Evolutionary conservation across 1,140 invertebrate genomes (phyloP).

Genomic region (Atopsyche davidsoni): DNA sequence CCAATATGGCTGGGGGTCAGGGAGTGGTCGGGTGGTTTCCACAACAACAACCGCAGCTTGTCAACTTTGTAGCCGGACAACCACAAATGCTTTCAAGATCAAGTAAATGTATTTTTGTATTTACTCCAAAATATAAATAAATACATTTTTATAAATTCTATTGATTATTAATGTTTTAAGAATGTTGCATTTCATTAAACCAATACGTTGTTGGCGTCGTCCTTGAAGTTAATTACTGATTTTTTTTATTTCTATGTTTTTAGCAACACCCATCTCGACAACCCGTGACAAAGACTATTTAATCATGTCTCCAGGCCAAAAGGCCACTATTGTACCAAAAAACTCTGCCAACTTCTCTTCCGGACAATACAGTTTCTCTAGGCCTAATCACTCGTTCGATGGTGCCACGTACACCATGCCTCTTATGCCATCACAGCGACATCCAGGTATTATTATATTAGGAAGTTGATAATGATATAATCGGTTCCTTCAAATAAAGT

Average conservation of each 20-base stretch:
- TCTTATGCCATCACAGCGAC: constrained; percentile 8
- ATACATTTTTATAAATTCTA: too few relatives aligned
- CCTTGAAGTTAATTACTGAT: too few relatives aligned
- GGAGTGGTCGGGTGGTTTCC: constrained; percentile 15
- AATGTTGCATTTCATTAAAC: too few relatives aligned
- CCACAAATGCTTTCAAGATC: constrained; percentile 20
- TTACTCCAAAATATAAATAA: too few relatives aligned
- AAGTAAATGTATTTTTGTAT: too few relatives aligned
- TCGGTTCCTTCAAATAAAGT: neutral
- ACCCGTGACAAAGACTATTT: constrained; percentile 27
- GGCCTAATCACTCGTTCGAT: constrained; percentile 21
- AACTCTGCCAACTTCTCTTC: constrained; percentile 11
- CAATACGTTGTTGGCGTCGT: too few relatives aligned
- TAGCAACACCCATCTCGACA: constrained; percentile 19
- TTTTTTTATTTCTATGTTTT: constrained; percentile 6
- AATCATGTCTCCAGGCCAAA: constrained; percentile 25
- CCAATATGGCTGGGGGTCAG: constrained; percentile 12
- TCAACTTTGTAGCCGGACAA: constrained; percentile 17
- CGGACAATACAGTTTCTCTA: constrained; percentile 17
- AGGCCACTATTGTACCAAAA: constrained; percentile 28
- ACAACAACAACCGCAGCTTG: constrained; percentile 10
- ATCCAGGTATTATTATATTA: constrained; percentile 1
- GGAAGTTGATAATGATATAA: neutral
- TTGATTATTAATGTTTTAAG: too few relatives aligned
- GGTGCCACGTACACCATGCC: constrained; percentile 16